Conservation (phyloP, 2,888 invertebrate genomes). For the Lymantria dispar region DNA sequence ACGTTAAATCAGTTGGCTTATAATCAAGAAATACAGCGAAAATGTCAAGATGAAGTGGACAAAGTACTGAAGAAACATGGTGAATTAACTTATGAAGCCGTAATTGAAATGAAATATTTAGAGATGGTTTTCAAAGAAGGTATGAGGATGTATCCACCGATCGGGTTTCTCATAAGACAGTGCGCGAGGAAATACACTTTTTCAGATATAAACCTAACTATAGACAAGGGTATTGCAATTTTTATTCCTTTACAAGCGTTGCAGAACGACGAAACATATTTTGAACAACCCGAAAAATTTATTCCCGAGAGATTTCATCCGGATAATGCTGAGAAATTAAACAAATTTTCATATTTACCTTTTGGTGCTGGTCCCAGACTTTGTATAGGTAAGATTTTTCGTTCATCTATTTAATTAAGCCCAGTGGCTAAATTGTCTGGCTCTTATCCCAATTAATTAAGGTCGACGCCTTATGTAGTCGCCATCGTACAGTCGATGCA, state of each 20-base stretch:
- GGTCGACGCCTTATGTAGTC: no score
- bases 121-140: conserved; percentile 42
- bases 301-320: conserved; percentile 35
- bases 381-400: conserved; percentile 27
- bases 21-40: conserved; percentile 47
- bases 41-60: conserved; percentile 49
- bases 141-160: conserved; percentile 32
- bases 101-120: conserved; percentile 43
- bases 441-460: no score
- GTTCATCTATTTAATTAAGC: no score
- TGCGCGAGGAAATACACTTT: conserved; percentile 29
- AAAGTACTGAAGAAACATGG: conserved; percentile 32
- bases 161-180: conserved; percentile 25
- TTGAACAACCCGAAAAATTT: conserved; percentile 34
- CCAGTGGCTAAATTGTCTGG: no score
- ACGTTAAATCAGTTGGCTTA: conserved; percentile 49
- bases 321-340: conserved; percentile 12
- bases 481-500: no score
- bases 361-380: conserved; percentile 39
- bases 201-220: conserved; percentile 29
- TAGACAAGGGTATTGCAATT: conserved; percentile 31
- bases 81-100: conserved; percentile 41
- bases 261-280: conserved; percentile 37
- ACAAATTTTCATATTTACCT: conserved; percentile 30
- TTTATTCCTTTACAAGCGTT: conserved; percentile 35